A percentile compares a stretch with the other conserved stretches of the same genome.
Evolutionary conservation across 2,888 invertebrate species (phyloP).

Genomic region (Drosophila gaucha): DNA sequence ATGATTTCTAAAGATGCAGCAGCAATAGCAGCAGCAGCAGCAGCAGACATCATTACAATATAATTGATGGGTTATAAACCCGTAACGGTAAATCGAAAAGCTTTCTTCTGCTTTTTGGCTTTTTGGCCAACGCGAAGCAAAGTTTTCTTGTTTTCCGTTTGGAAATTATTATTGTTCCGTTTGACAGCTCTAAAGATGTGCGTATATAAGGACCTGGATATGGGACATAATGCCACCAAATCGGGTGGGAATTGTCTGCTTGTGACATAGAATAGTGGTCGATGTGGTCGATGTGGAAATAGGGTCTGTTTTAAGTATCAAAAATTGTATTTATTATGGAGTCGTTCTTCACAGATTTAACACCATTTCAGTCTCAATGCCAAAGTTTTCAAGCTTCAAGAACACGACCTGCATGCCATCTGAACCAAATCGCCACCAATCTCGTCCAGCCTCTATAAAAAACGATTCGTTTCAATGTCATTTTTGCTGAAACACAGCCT

Average conservation of each 20-base stretch:
- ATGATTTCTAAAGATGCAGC: conserved; percentile 69
- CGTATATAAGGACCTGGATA: conserved; percentile 50
- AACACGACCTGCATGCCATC: conserved; percentile 27
- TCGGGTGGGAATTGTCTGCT: conserved; percentile 35
- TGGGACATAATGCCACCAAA: conserved; percentile 56
- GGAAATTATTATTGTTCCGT: conserved; percentile 74
- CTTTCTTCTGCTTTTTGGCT: conserved; percentile 50
- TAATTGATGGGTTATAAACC: conserved; percentile 82
- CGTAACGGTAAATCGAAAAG: conserved; percentile 74
- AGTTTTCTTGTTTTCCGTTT: conserved; percentile 35
- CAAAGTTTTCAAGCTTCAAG: conserved; percentile 16
- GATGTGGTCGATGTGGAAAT: no score
- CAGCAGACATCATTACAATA: conserved; percentile 80
- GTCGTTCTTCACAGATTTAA: background rate
- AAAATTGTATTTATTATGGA: background rate
- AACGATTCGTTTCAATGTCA: conserved; percentile 62
- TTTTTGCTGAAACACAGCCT: conserved; percentile 44
- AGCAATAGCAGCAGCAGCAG: conserved; percentile 44
- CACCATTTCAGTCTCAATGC: conserved; percentile 38
- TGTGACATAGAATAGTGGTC: conserved; percentile 66
- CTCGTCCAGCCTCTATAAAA: conserved; percentile 13
- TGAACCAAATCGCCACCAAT: conserved; percentile 35
- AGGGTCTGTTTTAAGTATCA: background rate
- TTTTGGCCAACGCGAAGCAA: conserved; percentile 48
- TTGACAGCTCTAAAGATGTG: conserved; percentile 71